These are phyloP conservation scores for Polietes domitor DNA, from an alignment of 2,888 invertebrate species.

Conservation along the genomic window DNA sequence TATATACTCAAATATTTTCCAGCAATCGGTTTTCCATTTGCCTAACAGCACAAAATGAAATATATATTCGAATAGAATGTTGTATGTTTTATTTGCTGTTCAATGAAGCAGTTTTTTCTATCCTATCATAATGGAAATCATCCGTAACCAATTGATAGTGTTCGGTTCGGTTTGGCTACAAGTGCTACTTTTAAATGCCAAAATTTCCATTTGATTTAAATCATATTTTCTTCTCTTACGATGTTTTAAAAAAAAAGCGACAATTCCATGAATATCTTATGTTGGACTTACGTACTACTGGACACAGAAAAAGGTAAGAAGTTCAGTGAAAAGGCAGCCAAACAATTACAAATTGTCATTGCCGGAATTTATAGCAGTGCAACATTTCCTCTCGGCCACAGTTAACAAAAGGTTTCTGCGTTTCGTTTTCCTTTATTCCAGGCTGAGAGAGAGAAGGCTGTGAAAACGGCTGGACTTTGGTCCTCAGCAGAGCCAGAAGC, in stretches of 20 bases:
- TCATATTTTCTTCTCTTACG: neutral
- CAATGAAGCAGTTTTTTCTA: no score
- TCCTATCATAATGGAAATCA: no score
- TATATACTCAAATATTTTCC: no score
- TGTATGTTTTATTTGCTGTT: no score
- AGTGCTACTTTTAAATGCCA: no score
- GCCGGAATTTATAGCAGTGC: constrained; percentile 60
- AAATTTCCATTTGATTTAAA: neutral
- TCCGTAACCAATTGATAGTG: no score
- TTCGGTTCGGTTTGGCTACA: no score
- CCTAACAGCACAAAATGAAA: no score
- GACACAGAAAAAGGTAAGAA: neutral
- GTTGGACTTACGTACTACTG: constrained; percentile 27
- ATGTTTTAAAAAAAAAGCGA: constrained; percentile 15
- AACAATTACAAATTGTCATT: constrained; percentile 64
- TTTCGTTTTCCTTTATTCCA: neutral
- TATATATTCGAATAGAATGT: no score
- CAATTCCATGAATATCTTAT: constrained; percentile 57
- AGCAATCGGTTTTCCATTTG: no score
- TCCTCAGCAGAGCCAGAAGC: neutral
- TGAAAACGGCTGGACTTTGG: constrained; percentile 49
- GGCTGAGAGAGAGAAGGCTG: neutral
- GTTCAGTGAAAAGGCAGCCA: constrained; percentile 2
- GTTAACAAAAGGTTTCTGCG: constrained; percentile 6
- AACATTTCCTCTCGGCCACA: constrained; percentile 46